Conservation (phyloP, 2,888 invertebrate species). For the Drosophila incognita region DNA sequence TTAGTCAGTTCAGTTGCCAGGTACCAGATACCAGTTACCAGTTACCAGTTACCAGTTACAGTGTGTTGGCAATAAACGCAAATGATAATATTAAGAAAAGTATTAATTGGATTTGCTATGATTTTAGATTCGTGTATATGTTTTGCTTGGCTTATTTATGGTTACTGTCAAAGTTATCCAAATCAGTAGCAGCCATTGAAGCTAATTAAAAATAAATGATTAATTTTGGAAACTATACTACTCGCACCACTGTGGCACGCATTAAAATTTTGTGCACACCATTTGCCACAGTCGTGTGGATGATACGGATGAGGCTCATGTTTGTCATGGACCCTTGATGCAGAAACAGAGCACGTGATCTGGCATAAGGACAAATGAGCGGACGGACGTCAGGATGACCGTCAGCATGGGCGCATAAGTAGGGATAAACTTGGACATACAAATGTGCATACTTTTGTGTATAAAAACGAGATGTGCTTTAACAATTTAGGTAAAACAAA, state of each 20-base stretch:
- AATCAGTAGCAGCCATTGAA: neutral
- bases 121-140: neutral
- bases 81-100: neutral
- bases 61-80: neutral
- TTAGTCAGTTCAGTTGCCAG: conserved; percentile 1
- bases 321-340: conserved; percentile 38
- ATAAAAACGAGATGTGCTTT: conserved; percentile 20
- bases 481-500: neutral
- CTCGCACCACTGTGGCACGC: conserved; percentile 31
- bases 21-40: neutral
- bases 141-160: neutral
- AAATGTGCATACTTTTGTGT: neutral
- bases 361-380: conserved; percentile 29
- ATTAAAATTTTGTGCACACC: conserved; percentile 50
- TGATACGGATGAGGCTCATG: conserved; percentile 45
- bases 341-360: conserved; percentile 43
- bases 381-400: conserved; percentile 1
- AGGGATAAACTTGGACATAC: conserved; percentile 11
- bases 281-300: conserved; percentile 37
- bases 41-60: conserved; percentile 3
- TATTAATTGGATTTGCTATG: no score
- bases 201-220: conserved; percentile 3
- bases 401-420: conserved; percentile 8
- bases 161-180: neutral
- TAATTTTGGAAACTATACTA: neutral